phyloP scores from a whole-genome alignment of 2,113 vertebrate species.

The Amphiprion ocellaris region DNA sequence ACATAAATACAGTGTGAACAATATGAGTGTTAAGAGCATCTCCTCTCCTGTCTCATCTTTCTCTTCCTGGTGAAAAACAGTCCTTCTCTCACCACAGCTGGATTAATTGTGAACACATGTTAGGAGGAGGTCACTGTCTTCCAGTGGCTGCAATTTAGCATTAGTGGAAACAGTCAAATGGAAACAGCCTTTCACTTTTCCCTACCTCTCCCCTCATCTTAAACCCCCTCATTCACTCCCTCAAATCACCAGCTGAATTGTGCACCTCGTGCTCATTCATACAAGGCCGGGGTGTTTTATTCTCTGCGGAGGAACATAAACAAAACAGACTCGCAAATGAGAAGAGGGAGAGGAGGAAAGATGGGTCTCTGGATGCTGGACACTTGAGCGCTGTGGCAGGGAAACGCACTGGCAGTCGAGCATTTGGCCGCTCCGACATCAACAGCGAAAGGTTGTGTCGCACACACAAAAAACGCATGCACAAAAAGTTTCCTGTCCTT shows the following conservation, averaged over 20 bases:
- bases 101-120: conserved; percentile 84
- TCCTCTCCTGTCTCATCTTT: conserved; percentile 67
- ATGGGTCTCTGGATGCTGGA: conserved; percentile 61
- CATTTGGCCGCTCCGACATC: conserved; percentile 46
- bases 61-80: conserved; percentile 63
- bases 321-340: conserved; percentile 62
- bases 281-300: conserved; percentile 50
- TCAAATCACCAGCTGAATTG: conserved; percentile 72
- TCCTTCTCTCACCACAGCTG: conserved; percentile 54
- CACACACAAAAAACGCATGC: conserved; percentile 30
- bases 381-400: conserved; percentile 39
- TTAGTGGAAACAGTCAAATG: conserved; percentile 81
- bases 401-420: conserved; percentile 62
- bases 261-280: conserved; percentile 47
- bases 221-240: conserved; percentile 64
- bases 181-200: conserved; percentile 71
- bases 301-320: conserved; percentile 66
- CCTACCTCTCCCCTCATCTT: conserved; percentile 47
- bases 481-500: conserved; percentile 30
- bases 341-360: conserved; percentile 41
- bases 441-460: conserved; percentile 36
- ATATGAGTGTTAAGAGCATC: conserved; percentile 50
- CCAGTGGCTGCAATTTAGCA: conserved; percentile 80
- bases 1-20: conserved; percentile 52
- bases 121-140: conserved; percentile 76